Percentiles rank a stretch among this genome's conserved stretches.
Evolutionary conservation across 2,888 invertebrate genomes (phyloP).

Genomic region (Oxytorus armatus): DNA sequence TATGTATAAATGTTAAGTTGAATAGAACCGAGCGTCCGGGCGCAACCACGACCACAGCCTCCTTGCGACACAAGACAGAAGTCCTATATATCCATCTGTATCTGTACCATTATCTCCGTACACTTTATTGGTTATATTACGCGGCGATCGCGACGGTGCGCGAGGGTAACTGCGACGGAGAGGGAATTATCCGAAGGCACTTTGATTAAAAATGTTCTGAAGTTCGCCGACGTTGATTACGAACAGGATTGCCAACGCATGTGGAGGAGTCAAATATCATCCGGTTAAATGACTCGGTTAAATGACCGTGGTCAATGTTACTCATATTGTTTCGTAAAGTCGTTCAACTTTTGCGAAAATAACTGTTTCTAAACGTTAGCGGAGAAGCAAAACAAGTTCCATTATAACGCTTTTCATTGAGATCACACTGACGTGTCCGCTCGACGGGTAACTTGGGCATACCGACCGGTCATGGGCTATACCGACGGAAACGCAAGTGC

Average conservation of each 20-base stretch:
- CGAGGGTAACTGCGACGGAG: background rate
- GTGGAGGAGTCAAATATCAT: background rate
- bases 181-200: background rate
- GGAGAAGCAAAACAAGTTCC: no score
- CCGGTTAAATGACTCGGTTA: slow-evolving; percentile 4
- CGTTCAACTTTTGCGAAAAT: no score
- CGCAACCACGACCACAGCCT: background rate
- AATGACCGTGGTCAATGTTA: background rate
- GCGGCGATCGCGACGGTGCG: background rate
- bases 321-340: background rate
- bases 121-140: slow-evolving; percentile 14
- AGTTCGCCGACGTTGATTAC: background rate
- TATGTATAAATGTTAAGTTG: background rate
- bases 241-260: background rate
- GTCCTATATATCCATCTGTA: slow-evolving; percentile 11
- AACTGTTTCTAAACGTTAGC: no score
- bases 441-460: no score
- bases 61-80: background rate
- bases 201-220: slow-evolving; percentile 19
- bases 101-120: background rate
- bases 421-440: no score
- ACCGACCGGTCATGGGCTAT: no score
- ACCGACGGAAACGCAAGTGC: no score
- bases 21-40: background rate
- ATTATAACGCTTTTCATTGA: no score